Conservation (phyloP, 2,797 vertebrate species). For the Eutrigla gurnardus region DNA sequence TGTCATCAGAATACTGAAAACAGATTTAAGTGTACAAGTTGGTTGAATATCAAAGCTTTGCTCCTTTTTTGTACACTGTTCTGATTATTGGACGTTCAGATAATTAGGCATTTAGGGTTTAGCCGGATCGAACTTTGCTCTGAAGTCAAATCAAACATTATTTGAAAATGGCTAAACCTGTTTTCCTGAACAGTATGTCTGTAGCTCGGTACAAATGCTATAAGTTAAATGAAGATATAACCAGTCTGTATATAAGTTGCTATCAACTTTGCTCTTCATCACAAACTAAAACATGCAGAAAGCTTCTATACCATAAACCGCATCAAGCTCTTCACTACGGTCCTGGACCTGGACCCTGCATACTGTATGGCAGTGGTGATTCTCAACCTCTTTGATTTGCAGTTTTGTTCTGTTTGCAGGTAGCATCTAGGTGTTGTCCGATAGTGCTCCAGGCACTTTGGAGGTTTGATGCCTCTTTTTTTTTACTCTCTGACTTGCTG, state of each 20-base stretch:
- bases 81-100: constrained; percentile 15
- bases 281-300: neutral
- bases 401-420: too few species aligned
- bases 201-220: neutral
- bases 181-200: neutral
- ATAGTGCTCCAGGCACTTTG: too few species aligned
- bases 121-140: constrained; percentile 28
- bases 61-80: neutral
- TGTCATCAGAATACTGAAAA: neutral
- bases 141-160: neutral
- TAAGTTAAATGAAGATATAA: neutral
- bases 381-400: too few species aligned
- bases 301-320: neutral
- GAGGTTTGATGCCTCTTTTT: too few species aligned
- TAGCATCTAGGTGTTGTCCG: too few species aligned
- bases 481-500: too few species aligned
- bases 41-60: constrained; percentile 1
- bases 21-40: neutral
- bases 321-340: neutral
- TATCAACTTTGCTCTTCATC: neutral
- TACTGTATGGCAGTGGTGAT: neutral
- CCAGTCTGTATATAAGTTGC: neutral
- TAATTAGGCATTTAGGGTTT: constrained; percentile 35
- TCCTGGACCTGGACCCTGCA: neutral
- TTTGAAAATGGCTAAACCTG: neutral